Evolutionary conservation across 2,888 invertebrate species (phyloP), one percentile per base, ranked within the genome.

Genomic region (Boloria euphrosyne): DNA sequence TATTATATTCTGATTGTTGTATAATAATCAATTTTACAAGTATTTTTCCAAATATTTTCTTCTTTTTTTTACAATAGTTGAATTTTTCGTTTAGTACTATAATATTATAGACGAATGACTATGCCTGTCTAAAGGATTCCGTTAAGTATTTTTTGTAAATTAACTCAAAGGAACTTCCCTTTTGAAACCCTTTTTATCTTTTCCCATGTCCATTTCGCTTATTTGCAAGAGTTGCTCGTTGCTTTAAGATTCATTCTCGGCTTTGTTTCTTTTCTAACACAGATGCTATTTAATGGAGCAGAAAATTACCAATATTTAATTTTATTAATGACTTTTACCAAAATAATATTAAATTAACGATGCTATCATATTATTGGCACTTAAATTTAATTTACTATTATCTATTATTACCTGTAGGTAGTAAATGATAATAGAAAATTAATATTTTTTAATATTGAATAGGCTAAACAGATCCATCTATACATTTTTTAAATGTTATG

Each of bases 111-210:
- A 47, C 49, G 38, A 50, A 65, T 46, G 44, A 79, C 77, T 75
- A 71, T 74, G 66, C 78, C 80, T 78, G 78, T 71, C 75, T 73
- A 75, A 64, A 69, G 64, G 65, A 62, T 66, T 71, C 69, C 60
- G 63, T 65, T 66, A 70, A 70, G 66, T 70, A 70, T 68, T 70
- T 71, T 38, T 69, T 71, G 66, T 68, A 69, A 73, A 73, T 71
- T 69, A 66, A 67, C 68, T 73, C 71, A 73, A 73, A 73, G 72
- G 69, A 73, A 71, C 62, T 68, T 71, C 67, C 67, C 70, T 70
- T 71, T 71, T 71, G 68, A 69, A 71, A 71, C 68, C 70, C 70
- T 71, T 73, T 71, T 73, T 71, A 71, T 73, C 69, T 72, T 63
- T 65, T 68, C 58, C 66, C 70, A 65, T 73, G 71, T 71, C 71